Base-by-base conservation (phyloP, 2,113 vertebrate genomes). In the Bufo gargarizans region DNA sequence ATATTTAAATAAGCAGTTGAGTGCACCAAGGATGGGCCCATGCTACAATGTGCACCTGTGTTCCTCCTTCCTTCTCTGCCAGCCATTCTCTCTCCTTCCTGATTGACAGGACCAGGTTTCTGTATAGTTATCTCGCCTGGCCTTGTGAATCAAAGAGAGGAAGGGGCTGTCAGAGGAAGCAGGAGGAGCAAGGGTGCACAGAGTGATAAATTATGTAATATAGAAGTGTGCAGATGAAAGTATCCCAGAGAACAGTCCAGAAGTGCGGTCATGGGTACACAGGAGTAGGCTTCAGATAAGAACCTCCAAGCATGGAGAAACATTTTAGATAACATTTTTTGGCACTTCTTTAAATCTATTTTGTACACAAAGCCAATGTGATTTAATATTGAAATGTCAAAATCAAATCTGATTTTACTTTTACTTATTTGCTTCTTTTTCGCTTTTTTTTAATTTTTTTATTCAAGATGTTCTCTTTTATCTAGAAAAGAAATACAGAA, bases 401-500 rank as follows among this genome's bases (percentile, higher is more conserved):
- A 22, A 81, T 81, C 78, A 81, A 81, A 81, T 56, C 11, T 1
- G 16, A 19, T 69, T 16, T 67, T 17, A 7, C 17, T 47, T 84
- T 63, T 69, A 71, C 71, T 67, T 22, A 84, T 49, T 84, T 69
- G 69, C 19, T 69, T 16, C 63, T 83, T 50, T 17, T 71, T 69
- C 71, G 45, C 49, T 20, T 69, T 0, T 55, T n/a, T 55, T 69
- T n/a, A n/a, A n/a, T n/a, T 50, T 33, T 33, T 33, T 1, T 4
- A 55, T 63, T 20, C 82, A 84, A 71, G 65, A 84, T 69, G 49
- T 33, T 33, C 63, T 33, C 49, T 9, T 14, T 50, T 71, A 69
- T 84, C 49, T 50, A 67, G 16, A 22, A 33, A 65, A n/a, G 6
- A 80, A 53, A 69, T 59, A 17, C 77, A n/a, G 61, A 65, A 11